Conservation (phyloP, 2,888 invertebrate species). For the Drosophila anomalipes region DNA sequence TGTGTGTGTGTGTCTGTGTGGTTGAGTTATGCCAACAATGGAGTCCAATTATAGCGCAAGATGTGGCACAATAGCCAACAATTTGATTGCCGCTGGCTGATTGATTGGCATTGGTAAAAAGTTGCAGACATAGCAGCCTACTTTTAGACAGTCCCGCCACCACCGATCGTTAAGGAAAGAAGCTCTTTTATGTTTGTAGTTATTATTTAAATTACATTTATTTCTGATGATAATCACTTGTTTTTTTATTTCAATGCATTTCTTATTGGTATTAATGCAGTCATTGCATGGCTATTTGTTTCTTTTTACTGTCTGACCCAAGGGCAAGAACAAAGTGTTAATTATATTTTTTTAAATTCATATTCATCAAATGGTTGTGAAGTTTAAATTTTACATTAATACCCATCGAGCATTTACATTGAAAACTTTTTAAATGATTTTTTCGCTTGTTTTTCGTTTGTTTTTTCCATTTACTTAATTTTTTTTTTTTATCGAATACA, state of each 20-base stretch:
- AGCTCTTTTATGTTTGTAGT: slow-evolving; percentile 37
- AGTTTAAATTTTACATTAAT: slow-evolving; percentile 71
- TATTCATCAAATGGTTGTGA: slow-evolving; percentile 68
- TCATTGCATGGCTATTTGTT: slow-evolving; percentile 54
- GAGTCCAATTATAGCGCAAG: slow-evolving; percentile 68
- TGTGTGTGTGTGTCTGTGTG: slow-evolving; percentile 19
- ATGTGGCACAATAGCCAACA: slow-evolving; percentile 57
- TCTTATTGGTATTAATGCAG: slow-evolving; percentile 43
- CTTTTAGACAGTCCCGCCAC: neutral
- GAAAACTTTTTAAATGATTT: slow-evolving; percentile 58
- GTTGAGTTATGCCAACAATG: slow-evolving; percentile 65
- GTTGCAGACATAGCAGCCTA: slow-evolving; percentile 22
- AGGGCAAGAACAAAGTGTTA: slow-evolving; percentile 45
- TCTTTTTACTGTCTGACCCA: slow-evolving; percentile 13
- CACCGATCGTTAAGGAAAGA: neutral
- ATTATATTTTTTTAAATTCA: slow-evolving; percentile 68
- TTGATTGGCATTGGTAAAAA: slow-evolving; percentile 52
- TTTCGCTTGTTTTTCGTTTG: slow-evolving; percentile 9
- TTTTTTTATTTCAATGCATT: slow-evolving; percentile 57
- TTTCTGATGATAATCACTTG: slow-evolving; percentile 80
- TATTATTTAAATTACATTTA: slow-evolving; percentile 81
- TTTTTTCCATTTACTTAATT: slow-evolving; percentile 28
- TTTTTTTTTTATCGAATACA: slow-evolving; percentile 46
- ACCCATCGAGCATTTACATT: slow-evolving; percentile 68
- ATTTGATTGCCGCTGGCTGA: slow-evolving; percentile 54